Evolutionary conservation across 2,797 vertebrate genomes (phyloP), one percentile per base, ranked within the genome.

Genomic region (Ctenochaetus hawaiiensis): DNA sequence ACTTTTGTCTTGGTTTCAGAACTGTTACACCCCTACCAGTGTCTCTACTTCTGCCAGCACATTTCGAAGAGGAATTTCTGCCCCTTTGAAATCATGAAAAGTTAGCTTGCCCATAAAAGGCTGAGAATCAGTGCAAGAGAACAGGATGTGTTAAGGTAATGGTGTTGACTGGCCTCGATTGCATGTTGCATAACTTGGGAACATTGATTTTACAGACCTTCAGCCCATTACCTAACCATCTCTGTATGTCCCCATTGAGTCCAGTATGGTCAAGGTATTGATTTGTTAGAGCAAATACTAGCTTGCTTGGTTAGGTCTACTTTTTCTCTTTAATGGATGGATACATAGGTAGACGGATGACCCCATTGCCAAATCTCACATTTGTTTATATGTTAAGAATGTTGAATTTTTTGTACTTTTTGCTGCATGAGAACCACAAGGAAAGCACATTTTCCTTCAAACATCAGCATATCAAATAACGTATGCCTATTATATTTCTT

Each of bases 121-220:
- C 62, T 47, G 59, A 58, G 64, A 83, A 85, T 83, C 78, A 56
- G 23, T 82, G 37, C n/a, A 14, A 66, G 59, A 80, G 78, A 80
- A 81, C 85, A 84, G 70, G 70, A 75, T 80, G 75, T 73, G 74
- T 87, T 49, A 58, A 78, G 45, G 63, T 78, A 84, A 89, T 71
- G 64, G 60, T 9, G 20, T 75, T 78, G 61, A 65, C 77, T 73
- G 76, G 76, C 81, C 75, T 80, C 73, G 62, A 75, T 83, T 74
- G 54, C 76, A 72, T 56, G 74, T 91, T 92, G 81, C 81, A 81
- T 90, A 91, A 90, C 81, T 58, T 79, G 74, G 66, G 58, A 87
- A 56, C 72, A 93, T 84, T 81, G 89, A 94, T 89, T 90, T 84
- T 71, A 84, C 89, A 75, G 49, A 73, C 74, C 67, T 72, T 59